phyloP scores from a whole-genome alignment of 2,797 vertebrate species.

The Oceanodroma leucorhoa region DNA sequence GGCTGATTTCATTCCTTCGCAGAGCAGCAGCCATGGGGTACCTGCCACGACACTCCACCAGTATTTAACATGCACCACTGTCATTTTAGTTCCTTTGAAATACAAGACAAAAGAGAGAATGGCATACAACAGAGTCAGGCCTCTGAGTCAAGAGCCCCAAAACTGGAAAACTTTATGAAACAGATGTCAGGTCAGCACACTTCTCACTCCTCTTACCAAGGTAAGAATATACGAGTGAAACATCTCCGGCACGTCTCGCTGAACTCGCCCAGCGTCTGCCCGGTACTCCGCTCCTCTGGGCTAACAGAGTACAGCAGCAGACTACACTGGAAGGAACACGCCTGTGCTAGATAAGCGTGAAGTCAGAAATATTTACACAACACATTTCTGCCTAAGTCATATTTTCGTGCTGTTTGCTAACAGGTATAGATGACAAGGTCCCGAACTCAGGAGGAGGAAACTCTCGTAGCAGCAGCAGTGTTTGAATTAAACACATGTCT shows the following conservation, averaged over 20 bases:
- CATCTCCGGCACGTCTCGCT: accelerated
- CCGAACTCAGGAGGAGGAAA: not conserved
- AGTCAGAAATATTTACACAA: not conserved
- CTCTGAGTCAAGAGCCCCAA: not conserved
- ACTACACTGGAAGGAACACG: not conserved
- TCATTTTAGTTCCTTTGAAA: not conserved
- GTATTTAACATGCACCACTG: not conserved
- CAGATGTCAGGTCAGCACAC: not conserved
- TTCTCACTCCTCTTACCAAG: not conserved
- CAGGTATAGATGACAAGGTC: not conserved
- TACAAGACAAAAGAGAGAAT: not conserved
- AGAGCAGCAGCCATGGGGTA: not conserved
- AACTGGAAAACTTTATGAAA: not conserved
- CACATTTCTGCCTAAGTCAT: not conserved
- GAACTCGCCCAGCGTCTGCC: not conserved
- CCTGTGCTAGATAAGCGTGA: accelerated
- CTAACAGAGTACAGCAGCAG: not conserved
- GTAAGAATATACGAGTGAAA: not conserved
- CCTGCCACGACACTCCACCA: not conserved
- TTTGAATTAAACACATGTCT: not conserved
- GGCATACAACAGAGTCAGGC: accelerated
- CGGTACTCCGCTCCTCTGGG: not conserved
- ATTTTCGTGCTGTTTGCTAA: not conserved
- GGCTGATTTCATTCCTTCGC: not conserved
- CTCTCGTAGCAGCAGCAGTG: not conserved